Percentiles rank a stretch among this genome's conserved stretches.
phyloP scores from a whole-genome alignment of 2,113 vertebrate genomes.

The Danionella cerebrum region DNA sequence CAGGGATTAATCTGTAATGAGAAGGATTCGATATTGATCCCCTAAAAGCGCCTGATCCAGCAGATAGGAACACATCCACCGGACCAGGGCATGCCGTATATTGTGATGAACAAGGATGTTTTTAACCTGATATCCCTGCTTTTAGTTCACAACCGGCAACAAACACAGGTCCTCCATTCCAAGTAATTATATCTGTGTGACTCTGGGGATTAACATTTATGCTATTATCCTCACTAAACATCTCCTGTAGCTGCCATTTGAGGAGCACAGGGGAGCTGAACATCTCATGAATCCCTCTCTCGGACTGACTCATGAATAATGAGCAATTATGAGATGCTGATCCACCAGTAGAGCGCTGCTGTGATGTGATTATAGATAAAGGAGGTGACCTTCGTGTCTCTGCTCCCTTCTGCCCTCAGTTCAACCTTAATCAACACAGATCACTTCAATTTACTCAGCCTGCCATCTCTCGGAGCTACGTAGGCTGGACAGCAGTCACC shows the following conservation, averaged over 20 bases:
- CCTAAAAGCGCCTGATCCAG: slow-evolving; percentile 25
- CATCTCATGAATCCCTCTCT: slow-evolving; percentile 29
- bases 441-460: slow-evolving; percentile 59
- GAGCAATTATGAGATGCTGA: slow-evolving; percentile 45
- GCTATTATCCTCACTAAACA: slow-evolving; percentile 1
- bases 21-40: slow-evolving; percentile 37
- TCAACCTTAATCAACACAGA: slow-evolving; percentile 62
- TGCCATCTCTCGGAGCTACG: slow-evolving; percentile 46
- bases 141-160: slow-evolving; percentile 2
- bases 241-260: slow-evolving; percentile 17
- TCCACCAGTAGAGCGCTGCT: slow-evolving; percentile 18
- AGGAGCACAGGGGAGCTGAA: slow-evolving; percentile 24
- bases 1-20: slow-evolving; percentile 24
- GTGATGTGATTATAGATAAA: slow-evolving; percentile 53
- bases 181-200: background rate
- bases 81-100: slow-evolving; percentile 8
- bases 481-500: slow-evolving; percentile 29
- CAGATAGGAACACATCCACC: background rate
- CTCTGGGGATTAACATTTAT: slow-evolving; percentile 2
- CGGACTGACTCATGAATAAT: slow-evolving; percentile 48
- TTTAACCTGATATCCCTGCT: slow-evolving; percentile 14
- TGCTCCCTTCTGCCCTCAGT: slow-evolving; percentile 48
- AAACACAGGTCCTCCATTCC: slow-evolving; percentile 10
- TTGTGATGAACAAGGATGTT: background rate
- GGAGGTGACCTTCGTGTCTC: slow-evolving; percentile 58